These are phyloP conservation scores for Montipora cactus DNA, from an alignment of 64 coral and sea anemone genomes.

Conservation along the genomic window DNA sequence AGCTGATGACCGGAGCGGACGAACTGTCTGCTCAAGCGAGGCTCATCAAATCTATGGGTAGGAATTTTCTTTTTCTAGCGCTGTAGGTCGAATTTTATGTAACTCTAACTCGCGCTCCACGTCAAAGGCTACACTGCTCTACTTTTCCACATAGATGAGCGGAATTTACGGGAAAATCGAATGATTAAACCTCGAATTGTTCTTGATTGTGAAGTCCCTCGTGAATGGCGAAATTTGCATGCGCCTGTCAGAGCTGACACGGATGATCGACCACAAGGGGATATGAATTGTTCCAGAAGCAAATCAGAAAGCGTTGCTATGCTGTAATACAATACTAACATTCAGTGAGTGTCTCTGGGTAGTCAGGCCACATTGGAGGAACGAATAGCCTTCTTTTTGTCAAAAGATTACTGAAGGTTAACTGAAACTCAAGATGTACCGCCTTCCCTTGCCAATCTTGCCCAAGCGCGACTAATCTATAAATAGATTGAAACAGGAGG, in stretches of 20 bases:
- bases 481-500: neutral
- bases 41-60: constrained; percentile 19
- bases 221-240: constrained; percentile 23
- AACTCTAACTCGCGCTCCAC: neutral
- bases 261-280: neutral
- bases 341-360: no score
- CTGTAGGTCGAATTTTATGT: neutral
- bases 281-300: constrained; percentile 1
- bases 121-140: neutral
- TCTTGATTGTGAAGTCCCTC: neutral
- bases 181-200: neutral
- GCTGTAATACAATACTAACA: neutral
- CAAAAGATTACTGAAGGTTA: neutral
- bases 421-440: neutral
- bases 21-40: neutral
- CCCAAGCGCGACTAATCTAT: neutral
- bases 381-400: no score
- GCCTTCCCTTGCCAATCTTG: neutral
- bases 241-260: constrained; percentile 12
- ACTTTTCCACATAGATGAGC: neutral
- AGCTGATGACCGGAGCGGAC: neutral
- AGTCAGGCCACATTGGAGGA: no score
- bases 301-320: neutral
- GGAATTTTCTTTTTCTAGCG: neutral
- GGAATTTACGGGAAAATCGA: neutral